phyloP scores from a whole-genome alignment of 1,140 invertebrate genomes.

The Cepaea nemoralis region DNA sequence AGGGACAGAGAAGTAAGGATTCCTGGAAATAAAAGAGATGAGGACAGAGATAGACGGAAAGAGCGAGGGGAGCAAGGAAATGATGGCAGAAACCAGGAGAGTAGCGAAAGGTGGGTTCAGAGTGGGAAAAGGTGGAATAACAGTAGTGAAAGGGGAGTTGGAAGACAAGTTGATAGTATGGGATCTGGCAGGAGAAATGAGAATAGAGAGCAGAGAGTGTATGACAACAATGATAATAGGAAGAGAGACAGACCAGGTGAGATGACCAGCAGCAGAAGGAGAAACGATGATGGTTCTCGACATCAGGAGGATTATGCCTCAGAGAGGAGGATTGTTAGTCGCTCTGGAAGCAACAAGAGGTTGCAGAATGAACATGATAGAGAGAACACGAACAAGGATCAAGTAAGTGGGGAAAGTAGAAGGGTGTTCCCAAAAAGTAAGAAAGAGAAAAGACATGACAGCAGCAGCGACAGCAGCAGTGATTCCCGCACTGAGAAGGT shows the following conservation, averaged over 20 bases:
- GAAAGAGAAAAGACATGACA: constrained; percentile 1
- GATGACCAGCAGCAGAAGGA: not conserved
- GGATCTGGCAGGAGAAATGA: constrained; percentile 10
- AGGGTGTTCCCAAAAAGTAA: not conserved
- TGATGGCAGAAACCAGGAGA: not conserved
- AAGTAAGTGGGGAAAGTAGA: not conserved
- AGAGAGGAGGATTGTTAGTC: not conserved
- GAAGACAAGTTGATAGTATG: not conserved
- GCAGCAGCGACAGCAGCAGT: not conserved
- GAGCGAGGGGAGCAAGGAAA: not conserved
- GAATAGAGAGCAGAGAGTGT: constrained; percentile 19
- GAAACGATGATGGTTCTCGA: not conserved
- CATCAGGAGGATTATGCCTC: not conserved
- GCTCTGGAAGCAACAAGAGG: not conserved
- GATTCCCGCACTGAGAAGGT: not conserved
- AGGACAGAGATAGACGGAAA: not conserved
- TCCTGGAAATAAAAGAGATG: not conserved
- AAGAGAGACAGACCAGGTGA: not conserved
- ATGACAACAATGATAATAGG: constrained; percentile 15
- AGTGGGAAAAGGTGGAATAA: not conserved
- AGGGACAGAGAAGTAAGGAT: constrained; percentile 33
- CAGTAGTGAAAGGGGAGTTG: constrained; percentile 7
- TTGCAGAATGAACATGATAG: not conserved
- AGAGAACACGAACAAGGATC: not conserved
- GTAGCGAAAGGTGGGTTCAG: not conserved